Conservation (phyloP, 1,140 invertebrate species). For the Callitettix versicolor region DNA sequence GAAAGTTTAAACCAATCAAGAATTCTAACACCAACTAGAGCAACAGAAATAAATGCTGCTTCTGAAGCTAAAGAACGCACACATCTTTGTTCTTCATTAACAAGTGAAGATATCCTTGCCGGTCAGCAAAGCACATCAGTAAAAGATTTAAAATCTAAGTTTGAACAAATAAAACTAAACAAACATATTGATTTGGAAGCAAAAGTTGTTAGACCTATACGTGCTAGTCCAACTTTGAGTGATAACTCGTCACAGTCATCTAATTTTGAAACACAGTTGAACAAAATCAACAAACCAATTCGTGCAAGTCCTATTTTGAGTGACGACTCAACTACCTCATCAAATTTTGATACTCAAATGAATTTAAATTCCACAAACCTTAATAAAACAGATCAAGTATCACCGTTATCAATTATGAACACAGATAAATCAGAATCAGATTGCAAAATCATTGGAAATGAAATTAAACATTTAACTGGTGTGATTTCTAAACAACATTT, state of each 20-base stretch:
- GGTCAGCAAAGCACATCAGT: slow-evolving; percentile 34
- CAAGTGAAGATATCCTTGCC: neutral
- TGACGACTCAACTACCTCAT: neutral
- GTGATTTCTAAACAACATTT: slow-evolving; percentile 4
- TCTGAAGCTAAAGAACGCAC: slow-evolving; percentile 7
- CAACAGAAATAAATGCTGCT: neutral
- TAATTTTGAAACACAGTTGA: slow-evolving; percentile 2
- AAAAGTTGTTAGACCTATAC: neutral
- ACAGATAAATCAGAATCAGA: no score
- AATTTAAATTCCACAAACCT: neutral
- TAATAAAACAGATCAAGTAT: no score
- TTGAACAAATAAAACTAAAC: slow-evolving; percentile 51
- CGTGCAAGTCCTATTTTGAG: neutral
- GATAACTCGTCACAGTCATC: neutral
- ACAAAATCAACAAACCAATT: neutral
- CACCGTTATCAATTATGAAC: no score
- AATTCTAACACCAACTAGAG: neutral
- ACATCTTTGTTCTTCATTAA: neutral
- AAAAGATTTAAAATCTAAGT: slow-evolving; percentile 69
- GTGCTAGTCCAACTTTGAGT: neutral
- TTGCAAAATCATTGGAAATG: no score
- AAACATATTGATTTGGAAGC: neutral
- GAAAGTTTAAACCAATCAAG: neutral
- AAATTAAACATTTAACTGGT: no score
- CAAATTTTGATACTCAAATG: neutral